phyloP scores from a whole-genome alignment of 2,113 vertebrate species.

The Neodon shergylaensis region DNA sequence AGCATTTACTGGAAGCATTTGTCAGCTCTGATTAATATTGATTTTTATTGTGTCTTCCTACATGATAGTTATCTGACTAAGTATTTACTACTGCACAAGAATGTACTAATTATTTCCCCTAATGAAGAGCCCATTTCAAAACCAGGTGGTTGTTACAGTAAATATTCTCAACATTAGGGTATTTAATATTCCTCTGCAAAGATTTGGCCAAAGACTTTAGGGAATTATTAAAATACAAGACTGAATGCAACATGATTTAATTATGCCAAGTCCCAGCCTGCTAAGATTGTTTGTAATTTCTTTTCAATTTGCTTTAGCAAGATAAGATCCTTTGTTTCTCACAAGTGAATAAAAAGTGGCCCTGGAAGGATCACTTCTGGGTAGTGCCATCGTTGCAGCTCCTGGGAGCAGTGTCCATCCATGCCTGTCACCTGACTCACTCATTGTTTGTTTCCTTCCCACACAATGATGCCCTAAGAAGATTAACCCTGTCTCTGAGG shows the following conservation, averaged over 20 bases:
- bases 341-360: constrained; percentile 33
- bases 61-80: constrained; percentile 59
- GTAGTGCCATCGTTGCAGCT: background rate
- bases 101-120: constrained; percentile 63
- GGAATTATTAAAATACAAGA: constrained; percentile 73
- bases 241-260: constrained; percentile 68
- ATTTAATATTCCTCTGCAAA: constrained; percentile 56
- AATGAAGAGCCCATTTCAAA: constrained; percentile 67
- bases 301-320: constrained; percentile 64
- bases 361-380: background rate
- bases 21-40: constrained; percentile 73
- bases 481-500: constrained; percentile 72
- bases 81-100: constrained; percentile 63
- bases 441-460: constrained; percentile 43
- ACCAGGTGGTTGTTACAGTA: constrained; percentile 39
- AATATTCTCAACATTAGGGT: constrained; percentile 38
- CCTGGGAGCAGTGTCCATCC: background rate
- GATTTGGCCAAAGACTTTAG: constrained; percentile 51
- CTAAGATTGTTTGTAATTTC: constrained; percentile 51
- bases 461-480: constrained; percentile 68
- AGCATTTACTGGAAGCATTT: constrained; percentile 61
- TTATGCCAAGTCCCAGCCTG: constrained; percentile 59
- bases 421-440: background rate
- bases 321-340: constrained; percentile 42
- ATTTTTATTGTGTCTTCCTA: constrained; percentile 73